Evolutionary conservation across 2,888 invertebrate species (phyloP).

Genomic region (Sarcophaga caerulescens): DNA sequence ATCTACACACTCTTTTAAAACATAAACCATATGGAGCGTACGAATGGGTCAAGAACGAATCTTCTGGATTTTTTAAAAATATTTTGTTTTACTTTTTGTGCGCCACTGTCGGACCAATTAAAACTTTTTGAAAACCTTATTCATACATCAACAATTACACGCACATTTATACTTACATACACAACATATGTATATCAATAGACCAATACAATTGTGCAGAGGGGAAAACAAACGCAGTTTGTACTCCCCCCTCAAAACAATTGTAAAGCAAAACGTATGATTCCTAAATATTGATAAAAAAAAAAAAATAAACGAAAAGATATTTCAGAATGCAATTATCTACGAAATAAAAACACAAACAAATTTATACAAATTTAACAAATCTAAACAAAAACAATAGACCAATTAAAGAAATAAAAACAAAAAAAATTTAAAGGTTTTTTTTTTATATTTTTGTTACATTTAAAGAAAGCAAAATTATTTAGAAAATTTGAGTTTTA

Average conservation of each 20-base stretch:
- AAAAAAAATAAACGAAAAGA: not conserved
- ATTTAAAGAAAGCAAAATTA: not conserved
- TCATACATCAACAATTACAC: conserved; percentile 15
- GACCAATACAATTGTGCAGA: conserved; percentile 61
- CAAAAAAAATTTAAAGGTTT: conserved; percentile 39
- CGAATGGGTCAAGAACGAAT: too few species aligned
- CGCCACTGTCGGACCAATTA: conserved; percentile 10
- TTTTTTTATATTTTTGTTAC: conserved; percentile 1
- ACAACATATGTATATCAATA: conserved; percentile 45
- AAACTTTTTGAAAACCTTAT: too few species aligned
- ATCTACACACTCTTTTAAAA: too few species aligned
- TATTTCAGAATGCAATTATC: conserved; percentile 64
- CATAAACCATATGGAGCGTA: too few species aligned
- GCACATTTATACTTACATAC: conserved; percentile 8
- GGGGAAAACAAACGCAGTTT: conserved; percentile 48
- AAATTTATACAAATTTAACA: not conserved
- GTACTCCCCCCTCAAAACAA: conserved; percentile 9
- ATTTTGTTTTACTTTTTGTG: not conserved
- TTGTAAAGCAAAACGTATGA: conserved; percentile 56
- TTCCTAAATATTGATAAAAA: conserved; percentile 59
- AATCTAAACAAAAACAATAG: conserved; percentile 7
- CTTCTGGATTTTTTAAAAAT: not conserved
- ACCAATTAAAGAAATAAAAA: conserved; percentile 10
- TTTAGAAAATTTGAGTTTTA: not conserved
- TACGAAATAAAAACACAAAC: not conserved